Conservation (phyloP, 2,113 vertebrate species). For the Emydura subglobosa region DNA sequence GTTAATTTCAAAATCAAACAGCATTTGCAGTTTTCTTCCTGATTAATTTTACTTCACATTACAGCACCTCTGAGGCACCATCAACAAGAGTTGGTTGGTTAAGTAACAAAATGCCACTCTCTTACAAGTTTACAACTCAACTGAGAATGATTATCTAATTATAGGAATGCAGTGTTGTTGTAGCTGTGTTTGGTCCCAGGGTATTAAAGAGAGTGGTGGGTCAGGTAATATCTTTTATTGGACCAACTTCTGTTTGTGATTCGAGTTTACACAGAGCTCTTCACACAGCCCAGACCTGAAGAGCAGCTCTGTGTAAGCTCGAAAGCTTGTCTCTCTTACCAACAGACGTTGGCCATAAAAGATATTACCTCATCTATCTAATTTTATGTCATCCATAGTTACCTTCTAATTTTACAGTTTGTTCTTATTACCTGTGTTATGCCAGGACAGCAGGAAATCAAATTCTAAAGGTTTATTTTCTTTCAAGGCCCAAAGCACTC, state of each 20-base stretch:
- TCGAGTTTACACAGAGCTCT: neutral
- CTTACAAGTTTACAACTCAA: neutral
- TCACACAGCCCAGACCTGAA: neutral
- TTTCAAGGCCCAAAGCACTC: conserved; percentile 85
- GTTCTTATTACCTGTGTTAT: conserved; percentile 78
- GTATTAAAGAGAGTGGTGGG: neutral
- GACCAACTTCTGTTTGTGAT: neutral
- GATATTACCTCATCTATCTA: neutral
- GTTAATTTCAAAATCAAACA: neutral
- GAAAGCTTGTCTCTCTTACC: neutral
- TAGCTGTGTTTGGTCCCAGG: neutral
- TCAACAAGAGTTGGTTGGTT: neutral
- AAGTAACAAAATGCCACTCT: neutral
- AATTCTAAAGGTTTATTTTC: conserved; percentile 86
- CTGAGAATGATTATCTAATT: neutral
- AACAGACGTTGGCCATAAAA: neutral
- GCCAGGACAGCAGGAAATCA: conserved; percentile 88
- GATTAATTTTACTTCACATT: neutral
- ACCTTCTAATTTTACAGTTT: neutral
- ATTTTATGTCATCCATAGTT: neutral
- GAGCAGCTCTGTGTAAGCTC: neutral
- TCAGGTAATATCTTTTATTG: neutral
- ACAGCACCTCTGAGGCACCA: neutral
- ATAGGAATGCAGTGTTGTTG: neutral
- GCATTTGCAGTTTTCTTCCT: neutral